Evolutionary conservation across 2,888 invertebrate species (phyloP).

Genomic region (Andrena marginata): DNA sequence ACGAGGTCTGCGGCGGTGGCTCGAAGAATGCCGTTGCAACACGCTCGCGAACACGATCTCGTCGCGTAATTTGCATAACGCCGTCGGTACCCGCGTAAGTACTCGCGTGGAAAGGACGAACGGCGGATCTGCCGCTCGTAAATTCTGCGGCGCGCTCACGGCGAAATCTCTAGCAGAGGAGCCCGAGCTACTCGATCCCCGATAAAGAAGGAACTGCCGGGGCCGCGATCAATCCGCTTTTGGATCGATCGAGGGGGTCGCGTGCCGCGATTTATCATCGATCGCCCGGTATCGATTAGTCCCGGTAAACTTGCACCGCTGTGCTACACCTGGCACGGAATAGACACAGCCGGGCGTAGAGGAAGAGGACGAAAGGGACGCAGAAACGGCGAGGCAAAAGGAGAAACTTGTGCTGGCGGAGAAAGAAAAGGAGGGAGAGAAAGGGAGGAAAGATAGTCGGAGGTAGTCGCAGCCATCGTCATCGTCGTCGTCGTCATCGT

Average conservation of each 20-base stretch:
- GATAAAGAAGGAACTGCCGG: not conserved
- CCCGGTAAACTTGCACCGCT: slow-evolving; percentile 34
- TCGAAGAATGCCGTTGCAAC: slow-evolving; percentile 65
- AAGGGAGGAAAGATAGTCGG: slow-evolving; percentile 11
- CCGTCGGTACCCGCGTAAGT: slow-evolving; percentile 32
- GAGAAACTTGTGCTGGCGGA: not conserved
- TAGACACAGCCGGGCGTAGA: not conserved
- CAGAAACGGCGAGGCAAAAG: slow-evolving; percentile 21
- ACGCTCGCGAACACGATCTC: slow-evolving; percentile 59
- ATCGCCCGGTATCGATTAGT: slow-evolving; percentile 62
- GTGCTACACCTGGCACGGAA: slow-evolving; percentile 34
- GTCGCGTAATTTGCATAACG: slow-evolving; percentile 61
- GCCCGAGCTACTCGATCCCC: not conserved
- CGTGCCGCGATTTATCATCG: slow-evolving; percentile 67
- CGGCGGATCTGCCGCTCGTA: slow-evolving; percentile 31
- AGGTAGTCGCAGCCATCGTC: slow-evolving; percentile 10
- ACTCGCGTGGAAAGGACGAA: slow-evolving; percentile 58
- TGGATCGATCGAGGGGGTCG: slow-evolving; percentile 58
- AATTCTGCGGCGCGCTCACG: slow-evolving; percentile 34
- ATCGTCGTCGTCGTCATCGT: slow-evolving; percentile 24
- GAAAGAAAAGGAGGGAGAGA: not conserved
- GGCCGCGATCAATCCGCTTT: slow-evolving; percentile 40
- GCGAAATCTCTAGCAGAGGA: slow-evolving; percentile 2
- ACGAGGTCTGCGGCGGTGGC: slow-evolving; percentile 18
- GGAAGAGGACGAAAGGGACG: slow-evolving; percentile 26